Evolutionary conservation across 2,888 invertebrate genomes (phyloP).

Genomic region (Orthosia gracilis): DNA sequence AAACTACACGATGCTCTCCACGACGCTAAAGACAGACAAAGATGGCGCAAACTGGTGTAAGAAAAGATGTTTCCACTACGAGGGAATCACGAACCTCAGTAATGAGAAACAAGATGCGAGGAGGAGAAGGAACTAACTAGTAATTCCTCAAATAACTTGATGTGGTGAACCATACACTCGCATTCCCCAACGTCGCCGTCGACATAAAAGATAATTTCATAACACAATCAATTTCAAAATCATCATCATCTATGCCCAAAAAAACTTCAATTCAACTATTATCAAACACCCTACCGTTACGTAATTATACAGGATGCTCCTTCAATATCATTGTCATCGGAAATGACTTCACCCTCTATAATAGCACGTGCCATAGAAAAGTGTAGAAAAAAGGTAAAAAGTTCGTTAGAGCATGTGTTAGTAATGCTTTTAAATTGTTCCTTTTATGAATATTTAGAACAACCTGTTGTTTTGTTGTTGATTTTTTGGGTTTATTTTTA

Average conservation of each 20-base stretch:
- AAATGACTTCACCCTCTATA: conserved; percentile 86
- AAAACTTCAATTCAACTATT: conserved; percentile 30
- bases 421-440: conserved; percentile 48
- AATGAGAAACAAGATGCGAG: too few relatives aligned
- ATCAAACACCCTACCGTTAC: conserved; percentile 48
- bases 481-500: conserved; percentile 3
- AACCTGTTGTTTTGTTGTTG: conserved; percentile 38
- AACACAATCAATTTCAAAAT: conserved; percentile 27
- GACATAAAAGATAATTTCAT: background rate
- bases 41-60: too few relatives aligned
- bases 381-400: conserved; percentile 69
- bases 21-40: too few relatives aligned
- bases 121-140: too few relatives aligned
- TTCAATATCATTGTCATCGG: conserved; percentile 87
- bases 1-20: too few relatives aligned
- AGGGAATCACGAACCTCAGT: too few relatives aligned
- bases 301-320: conserved; percentile 73
- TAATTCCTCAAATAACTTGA: too few relatives aligned
- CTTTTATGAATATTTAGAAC: conserved; percentile 46
- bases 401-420: conserved; percentile 64
- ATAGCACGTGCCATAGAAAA: conserved; percentile 82
- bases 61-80: too few relatives aligned
- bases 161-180: background rate
- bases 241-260: background rate
- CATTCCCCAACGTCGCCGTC: too few relatives aligned